Evolutionary conservation across 1,140 invertebrate genomes (phyloP).

Genomic region (Drosophila guanche): DNA sequence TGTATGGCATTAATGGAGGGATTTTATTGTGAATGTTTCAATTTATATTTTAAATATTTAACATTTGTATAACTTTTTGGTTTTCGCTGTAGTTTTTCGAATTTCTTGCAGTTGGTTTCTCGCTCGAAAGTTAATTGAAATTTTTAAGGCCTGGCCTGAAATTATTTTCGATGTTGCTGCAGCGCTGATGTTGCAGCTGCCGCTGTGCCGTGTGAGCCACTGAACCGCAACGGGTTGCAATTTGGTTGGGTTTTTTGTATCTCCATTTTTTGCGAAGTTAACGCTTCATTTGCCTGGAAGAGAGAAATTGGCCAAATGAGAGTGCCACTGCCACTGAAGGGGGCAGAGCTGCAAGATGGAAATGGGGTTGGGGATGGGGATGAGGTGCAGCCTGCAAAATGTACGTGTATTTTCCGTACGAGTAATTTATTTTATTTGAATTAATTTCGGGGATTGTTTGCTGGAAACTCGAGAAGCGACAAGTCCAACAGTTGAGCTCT

Average conservation of each 20-base stretch:
- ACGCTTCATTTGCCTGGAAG: slow-evolving; percentile 75
- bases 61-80: slow-evolving; percentile 37
- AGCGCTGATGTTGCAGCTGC: slow-evolving; percentile 36
- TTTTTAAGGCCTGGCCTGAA: slow-evolving; percentile 66
- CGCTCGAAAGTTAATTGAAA: slow-evolving; percentile 70
- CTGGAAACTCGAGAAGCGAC: slow-evolving; percentile 51
- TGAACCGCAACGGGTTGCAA: slow-evolving; percentile 76
- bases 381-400: slow-evolving; percentile 44
- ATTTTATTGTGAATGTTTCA: slow-evolving; percentile 3
- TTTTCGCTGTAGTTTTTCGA: slow-evolving; percentile 21
- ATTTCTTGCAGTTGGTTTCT: slow-evolving; percentile 44
- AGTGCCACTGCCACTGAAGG: neutral
- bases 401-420: slow-evolving; percentile 39
- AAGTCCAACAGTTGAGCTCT: slow-evolving; percentile 50
- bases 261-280: slow-evolving; percentile 49
- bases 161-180: slow-evolving; percentile 48
- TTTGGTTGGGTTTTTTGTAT: slow-evolving; percentile 42
- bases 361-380: slow-evolving; percentile 7
- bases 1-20: slow-evolving; percentile 2
- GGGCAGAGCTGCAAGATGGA: neutral
- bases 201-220: slow-evolving; percentile 42
- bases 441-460: slow-evolving; percentile 56
- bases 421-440: slow-evolving; percentile 40
- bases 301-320: slow-evolving; percentile 56
- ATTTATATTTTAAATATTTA: slow-evolving; percentile 25